A percentile compares a stretch with the other conserved stretches of the same genome.
phyloP scores from a whole-genome alignment of 2,888 invertebrate species.

The Chloroclystis v-ata region DNA sequence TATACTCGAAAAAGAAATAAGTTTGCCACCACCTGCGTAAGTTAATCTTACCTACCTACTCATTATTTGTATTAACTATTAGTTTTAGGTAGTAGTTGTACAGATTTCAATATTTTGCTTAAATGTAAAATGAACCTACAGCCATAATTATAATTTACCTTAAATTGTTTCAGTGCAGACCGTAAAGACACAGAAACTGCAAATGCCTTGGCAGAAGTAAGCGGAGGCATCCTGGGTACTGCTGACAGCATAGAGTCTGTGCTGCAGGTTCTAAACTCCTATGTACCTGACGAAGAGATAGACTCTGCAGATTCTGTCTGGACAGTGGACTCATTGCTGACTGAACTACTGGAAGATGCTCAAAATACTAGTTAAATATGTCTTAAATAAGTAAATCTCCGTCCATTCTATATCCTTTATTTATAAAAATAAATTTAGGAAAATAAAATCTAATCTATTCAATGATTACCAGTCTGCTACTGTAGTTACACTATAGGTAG shows the following conservation, averaged over 20 bases:
- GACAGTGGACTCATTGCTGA: slow-evolving; percentile 65
- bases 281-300: slow-evolving; percentile 55
- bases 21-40: slow-evolving; percentile 59
- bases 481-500: no score
- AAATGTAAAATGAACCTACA: no score
- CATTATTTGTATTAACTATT: no score
- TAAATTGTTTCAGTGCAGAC: slow-evolving; percentile 38
- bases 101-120: no score
- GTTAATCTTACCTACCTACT: no score
- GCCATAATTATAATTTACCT: not conserved
- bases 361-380: slow-evolving; percentile 26
- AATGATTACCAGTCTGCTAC: no score
- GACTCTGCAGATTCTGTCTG: slow-evolving; percentile 65
- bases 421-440: not conserved
- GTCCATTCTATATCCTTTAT: no score
- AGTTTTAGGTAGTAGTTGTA: no score
- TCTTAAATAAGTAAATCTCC: no score
- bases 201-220: slow-evolving; percentile 59
- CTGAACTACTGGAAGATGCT: slow-evolving; percentile 56
- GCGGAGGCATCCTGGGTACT: slow-evolving; percentile 50
- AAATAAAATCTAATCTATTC: no score
- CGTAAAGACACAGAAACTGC: slow-evolving; percentile 61
- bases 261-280: slow-evolving; percentile 54
- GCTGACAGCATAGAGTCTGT: slow-evolving; percentile 63
- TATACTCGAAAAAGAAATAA: slow-evolving; percentile 65